Evolutionary conservation across 2,113 vertebrate species (phyloP), one percentile per base, ranked within the genome.

Genomic region (Centropus bengalensis): DNA sequence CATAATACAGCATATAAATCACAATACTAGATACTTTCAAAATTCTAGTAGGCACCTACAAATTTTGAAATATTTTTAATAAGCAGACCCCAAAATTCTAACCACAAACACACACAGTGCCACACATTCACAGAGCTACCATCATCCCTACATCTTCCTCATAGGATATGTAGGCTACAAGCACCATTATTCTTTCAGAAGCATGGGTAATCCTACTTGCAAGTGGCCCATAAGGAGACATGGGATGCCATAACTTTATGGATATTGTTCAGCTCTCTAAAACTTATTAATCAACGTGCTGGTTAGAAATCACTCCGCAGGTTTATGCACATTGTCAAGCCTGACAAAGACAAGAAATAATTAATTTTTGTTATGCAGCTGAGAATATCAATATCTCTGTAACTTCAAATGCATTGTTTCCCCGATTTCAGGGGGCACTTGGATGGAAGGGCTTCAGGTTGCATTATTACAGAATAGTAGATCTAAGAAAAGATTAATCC

Each of bases 291-390:
- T 55, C 14, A 14, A 20, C 11, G 40, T 38, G 7, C 11, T 45
- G 15, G 4, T 68, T 59, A 71, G 36, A 49, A 80, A 63, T 4
- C 6, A 26, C 5, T 14, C 42, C 0, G 0, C 1, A 5, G 44
- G 5, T 21, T 54, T 22, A 54, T 16, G 30, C 1, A 2, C 27
- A 44, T 8, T 44, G 27, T 15, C 8, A 79, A 36, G 86, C 6
- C 7, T 0, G 1, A 64, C 56, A 81, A 76, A 76, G 7, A 76
- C n/a, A 70, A 45, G 40, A 86, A 54, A 44, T 44, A 0, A 33
- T 9, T 81, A 58, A 36, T n/a, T 81, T 85, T 5, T 70, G 17
- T 75, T 89, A 33, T n/a, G 40, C 12, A 64, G 6, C 42, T 24
- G n/a, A 76, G 24, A 81, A 47, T 30, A 47, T 64, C 56, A 40